Evolutionary conservation across 2,888 invertebrate species (phyloP), one percentile per base, ranked within the genome.

Genomic region (Ophion ventricosus): DNA sequence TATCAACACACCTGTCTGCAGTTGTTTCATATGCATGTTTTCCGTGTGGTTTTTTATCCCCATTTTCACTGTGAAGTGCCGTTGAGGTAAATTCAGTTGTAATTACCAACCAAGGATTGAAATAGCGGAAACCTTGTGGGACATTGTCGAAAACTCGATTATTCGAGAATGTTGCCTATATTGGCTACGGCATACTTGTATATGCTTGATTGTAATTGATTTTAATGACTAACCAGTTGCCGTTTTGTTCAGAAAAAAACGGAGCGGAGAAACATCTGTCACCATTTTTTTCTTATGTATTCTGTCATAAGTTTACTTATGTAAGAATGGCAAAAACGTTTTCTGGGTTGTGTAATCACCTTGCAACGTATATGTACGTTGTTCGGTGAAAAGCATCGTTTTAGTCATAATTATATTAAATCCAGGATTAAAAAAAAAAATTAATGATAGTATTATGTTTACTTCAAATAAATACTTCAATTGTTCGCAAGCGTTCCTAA

Each of bases 1-100:
- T 54, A 61, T 75, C 67, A 61, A 56, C 26, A 29, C 4, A 29
- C 11, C 56, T 56, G 70, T 70, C 56, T 11, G 29, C 29, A 20
- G 11, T 17, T 29, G 17, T 54, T 56, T 54, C 56, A 5, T 26
- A 26, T 49, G 17, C 49, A 49, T 49, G 14, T 49, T 49, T 49
- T 67, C 35, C 3, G 7, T 25, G 23, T 4, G 17, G 17, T 4
- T 67, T 43, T 14, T 10, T 17, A 3, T 4, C 17, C 17, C 49
- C 11, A 3, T 49, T 49, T 49, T 49, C 17, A 14, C 49, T 17
- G 4, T 14, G 17, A 17, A 49, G 14, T 49, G 4, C 49, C 49
- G 14, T 49, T 4, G 49, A 49, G 49, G 49, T 49, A 17, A 49
- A 49, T 49, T 49, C 49, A 17, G 17, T 49, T 49, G 49, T 49